phyloP scores from a whole-genome alignment of 64 coral and sea anemone genomes.

The Stylophora pistillata region DNA sequence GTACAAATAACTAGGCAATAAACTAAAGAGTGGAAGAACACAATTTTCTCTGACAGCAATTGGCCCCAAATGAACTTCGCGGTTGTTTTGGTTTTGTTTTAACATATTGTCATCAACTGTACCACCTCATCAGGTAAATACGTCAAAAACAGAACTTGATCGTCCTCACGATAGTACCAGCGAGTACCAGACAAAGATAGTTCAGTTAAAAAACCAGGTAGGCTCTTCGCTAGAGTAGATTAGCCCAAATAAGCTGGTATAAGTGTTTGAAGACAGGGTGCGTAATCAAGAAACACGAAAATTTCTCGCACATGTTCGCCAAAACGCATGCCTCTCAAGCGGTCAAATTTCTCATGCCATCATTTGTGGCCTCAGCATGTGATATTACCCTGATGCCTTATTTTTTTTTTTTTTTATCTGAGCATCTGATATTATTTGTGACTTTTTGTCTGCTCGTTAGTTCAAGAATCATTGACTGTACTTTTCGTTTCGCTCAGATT shows the following conservation, averaged over 20 bases:
- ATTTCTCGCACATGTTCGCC: neutral
- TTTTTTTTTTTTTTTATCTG: no score
- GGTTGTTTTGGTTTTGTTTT: neutral
- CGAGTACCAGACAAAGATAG: neutral
- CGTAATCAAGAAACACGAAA: no score
- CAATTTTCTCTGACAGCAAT: no score
- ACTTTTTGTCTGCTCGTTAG: no score
- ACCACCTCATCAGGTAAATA: neutral
- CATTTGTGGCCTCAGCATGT: no score
- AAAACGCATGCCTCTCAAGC: neutral
- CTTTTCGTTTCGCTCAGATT: neutral
- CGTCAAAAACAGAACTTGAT: conserved; percentile 2
- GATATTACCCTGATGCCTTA: no score
- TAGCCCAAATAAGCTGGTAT: neutral
- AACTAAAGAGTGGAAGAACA: no score
- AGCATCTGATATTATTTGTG: no score
- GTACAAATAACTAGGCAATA: no score
- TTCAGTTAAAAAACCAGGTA: conserved; percentile 27
- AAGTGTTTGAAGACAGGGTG: no score
- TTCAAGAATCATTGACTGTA: neutral
- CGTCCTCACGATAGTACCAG: conserved; percentile 1
- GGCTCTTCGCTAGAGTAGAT: neutral
- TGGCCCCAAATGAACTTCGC: no score
- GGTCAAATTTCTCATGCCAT: no score
- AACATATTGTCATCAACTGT: neutral